These are phyloP conservation scores for Cinclus cinclus DNA, from an alignment of 2,113 vertebrate genomes.

Conservation along the genomic window DNA sequence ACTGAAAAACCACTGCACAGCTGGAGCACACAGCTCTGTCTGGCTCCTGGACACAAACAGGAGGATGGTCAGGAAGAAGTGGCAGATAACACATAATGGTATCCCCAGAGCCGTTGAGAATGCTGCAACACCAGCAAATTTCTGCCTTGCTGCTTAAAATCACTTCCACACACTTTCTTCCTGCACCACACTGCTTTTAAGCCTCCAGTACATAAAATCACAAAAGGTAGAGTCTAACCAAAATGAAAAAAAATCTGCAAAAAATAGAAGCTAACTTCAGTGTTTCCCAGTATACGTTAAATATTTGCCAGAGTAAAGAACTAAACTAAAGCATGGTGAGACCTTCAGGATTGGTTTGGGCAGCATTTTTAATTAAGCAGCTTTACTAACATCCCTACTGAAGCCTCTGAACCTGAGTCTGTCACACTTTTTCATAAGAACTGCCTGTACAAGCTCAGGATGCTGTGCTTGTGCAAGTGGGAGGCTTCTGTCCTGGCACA, in stretches of 20 bases:
- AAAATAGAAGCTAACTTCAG: neutral
- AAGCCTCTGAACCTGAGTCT: neutral
- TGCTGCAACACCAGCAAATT: neutral
- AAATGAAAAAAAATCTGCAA: neutral
- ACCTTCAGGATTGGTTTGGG: neutral
- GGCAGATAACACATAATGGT: neutral
- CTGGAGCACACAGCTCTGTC: neutral
- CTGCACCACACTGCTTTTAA: neutral
- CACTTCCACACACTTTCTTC: neutral
- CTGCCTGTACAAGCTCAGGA: neutral
- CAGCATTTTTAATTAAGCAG: accelerated
- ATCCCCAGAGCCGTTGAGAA: neutral
- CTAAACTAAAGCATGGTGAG: neutral
- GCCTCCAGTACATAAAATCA: neutral
- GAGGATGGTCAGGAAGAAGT: neutral
- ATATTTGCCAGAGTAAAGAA: neutral
- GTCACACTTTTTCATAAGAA: neutral
- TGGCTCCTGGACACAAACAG: neutral
- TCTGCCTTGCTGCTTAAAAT: neutral
- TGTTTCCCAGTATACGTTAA: accelerated
- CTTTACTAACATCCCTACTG: neutral
- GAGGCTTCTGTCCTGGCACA: neutral
- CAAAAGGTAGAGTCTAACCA: neutral
- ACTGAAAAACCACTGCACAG: neutral
- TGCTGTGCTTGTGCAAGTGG: neutral